Conservation (phyloP, 2,113 vertebrate species). For the Oryzias curvinotus region DNA sequence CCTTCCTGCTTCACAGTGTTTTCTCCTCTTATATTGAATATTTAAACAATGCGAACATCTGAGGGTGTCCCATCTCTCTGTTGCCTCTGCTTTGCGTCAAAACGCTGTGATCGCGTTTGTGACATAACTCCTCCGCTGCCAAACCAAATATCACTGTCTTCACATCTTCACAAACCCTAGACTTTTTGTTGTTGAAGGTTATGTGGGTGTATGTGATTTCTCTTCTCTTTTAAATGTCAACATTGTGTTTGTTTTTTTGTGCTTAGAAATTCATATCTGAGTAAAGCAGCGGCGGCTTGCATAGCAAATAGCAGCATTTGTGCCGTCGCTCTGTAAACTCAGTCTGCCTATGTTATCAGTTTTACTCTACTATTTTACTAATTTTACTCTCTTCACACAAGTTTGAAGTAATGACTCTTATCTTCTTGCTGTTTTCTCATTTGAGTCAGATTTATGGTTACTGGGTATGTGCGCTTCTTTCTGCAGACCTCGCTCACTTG, state of each 20-base stretch:
- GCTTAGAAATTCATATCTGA: slow-evolving; percentile 36
- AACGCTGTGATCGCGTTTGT: slow-evolving; percentile 50
- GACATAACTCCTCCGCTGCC: slow-evolving; percentile 41
- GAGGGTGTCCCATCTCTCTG: slow-evolving; percentile 26
- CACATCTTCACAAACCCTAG: slow-evolving; percentile 20
- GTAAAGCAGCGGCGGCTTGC: slow-evolving; percentile 28
- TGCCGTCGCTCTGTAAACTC: slow-evolving; percentile 34
- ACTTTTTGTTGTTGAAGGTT: slow-evolving; percentile 47
- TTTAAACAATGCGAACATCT: slow-evolving; percentile 63
- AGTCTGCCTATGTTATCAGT: slow-evolving; percentile 34
- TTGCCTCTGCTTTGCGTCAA: slow-evolving; percentile 35
- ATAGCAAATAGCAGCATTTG: slow-evolving; percentile 39
- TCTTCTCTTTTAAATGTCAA: slow-evolving; percentile 50
- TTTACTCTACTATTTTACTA: slow-evolving; percentile 20
- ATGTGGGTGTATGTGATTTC: slow-evolving; percentile 25
- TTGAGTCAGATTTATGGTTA: slow-evolving; percentile 6
- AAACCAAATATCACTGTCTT: slow-evolving; percentile 57
- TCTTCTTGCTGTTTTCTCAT: slow-evolving; percentile 30
- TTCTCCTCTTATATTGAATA: slow-evolving; percentile 55
- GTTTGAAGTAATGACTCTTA: slow-evolving; percentile 44
- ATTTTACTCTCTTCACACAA: slow-evolving; percentile 45
- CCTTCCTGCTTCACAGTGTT: slow-evolving; percentile 25
- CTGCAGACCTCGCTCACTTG: slow-evolving; percentile 21
- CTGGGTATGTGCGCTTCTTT: slow-evolving; percentile 22
- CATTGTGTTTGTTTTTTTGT: slow-evolving; percentile 42